These are phyloP conservation scores for Phalera bucephala DNA, from an alignment of 2,888 invertebrate species.

Conservation along the genomic window DNA sequence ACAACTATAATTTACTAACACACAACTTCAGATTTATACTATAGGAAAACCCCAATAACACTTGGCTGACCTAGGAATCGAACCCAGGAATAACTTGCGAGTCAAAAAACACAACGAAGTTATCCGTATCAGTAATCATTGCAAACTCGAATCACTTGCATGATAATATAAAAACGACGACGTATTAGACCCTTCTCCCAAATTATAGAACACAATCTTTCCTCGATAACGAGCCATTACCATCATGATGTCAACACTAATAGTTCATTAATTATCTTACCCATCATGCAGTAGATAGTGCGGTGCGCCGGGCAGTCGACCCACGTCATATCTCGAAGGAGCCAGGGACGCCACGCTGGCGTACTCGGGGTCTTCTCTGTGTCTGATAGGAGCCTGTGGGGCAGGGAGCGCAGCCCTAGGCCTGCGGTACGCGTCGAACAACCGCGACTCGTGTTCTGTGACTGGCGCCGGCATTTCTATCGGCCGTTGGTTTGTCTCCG, in stretches of 20 bases:
- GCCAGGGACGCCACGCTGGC: slow-evolving; percentile 70
- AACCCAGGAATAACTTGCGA: too few species aligned
- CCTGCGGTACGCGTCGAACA: slow-evolving; percentile 77
- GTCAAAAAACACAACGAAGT: too few species aligned
- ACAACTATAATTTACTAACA: too few species aligned
- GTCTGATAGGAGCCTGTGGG: slow-evolving; percentile 59
- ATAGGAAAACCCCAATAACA: too few species aligned
- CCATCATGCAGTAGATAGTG: slow-evolving; percentile 75
- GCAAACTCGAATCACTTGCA: too few species aligned
- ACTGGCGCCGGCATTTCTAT: slow-evolving; percentile 76
- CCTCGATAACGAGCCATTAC: background rate
- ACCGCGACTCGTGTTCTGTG: slow-evolving; percentile 76
- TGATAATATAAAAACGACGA: too few species aligned
- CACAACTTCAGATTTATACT: too few species aligned
- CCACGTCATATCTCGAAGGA: slow-evolving; percentile 61
- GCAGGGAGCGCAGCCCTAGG: slow-evolving; percentile 66
- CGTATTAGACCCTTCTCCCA: too few species aligned
- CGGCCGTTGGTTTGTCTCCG: slow-evolving; percentile 90
- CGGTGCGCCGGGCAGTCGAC: slow-evolving; percentile 52
- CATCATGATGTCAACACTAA: background rate
- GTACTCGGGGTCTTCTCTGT: slow-evolving; percentile 72
- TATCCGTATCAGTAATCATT: too few species aligned
- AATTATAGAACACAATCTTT: too few species aligned
- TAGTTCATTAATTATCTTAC: slow-evolving; percentile 36
- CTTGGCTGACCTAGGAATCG: too few species aligned